Evolutionary conservation across 2,113 vertebrate genomes (phyloP).

Genomic region (Machaerirhynchus nigripectus): DNA sequence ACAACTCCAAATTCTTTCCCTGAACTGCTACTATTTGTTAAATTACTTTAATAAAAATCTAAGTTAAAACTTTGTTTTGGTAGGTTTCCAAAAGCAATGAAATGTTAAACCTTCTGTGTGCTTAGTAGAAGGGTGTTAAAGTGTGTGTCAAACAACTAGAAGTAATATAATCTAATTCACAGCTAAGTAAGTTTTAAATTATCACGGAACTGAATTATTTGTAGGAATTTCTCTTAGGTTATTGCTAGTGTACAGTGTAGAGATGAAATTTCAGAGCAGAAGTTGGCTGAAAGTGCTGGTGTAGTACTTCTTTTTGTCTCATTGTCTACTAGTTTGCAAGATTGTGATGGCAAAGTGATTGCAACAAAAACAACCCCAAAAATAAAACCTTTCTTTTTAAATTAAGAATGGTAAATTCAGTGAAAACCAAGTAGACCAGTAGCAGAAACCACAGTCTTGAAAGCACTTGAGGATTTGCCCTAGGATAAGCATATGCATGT

Average conservation of each 20-base stretch:
- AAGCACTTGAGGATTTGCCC: background rate
- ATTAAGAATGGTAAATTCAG: background rate
- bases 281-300: background rate
- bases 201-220: background rate
- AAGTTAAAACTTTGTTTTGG: background rate
- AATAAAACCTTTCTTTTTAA: background rate
- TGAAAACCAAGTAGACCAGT: background rate
- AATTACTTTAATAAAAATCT: background rate
- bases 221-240: background rate
- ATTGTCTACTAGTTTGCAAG: background rate
- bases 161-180: background rate
- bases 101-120: background rate
- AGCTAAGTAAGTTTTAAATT: background rate
- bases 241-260: background rate
- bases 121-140: background rate
- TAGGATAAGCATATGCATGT: background rate
- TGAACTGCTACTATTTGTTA: background rate
- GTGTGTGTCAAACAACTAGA: background rate
- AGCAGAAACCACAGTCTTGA: background rate
- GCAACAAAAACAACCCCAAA: background rate
- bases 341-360: background rate
- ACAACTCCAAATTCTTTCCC: background rate
- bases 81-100: background rate
- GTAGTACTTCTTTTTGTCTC: background rate
- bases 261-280: background rate